A percentile compares a stretch with the other conserved stretches of the same genome.
phyloP scores from a whole-genome alignment of 2,797 vertebrate genomes.

The Catharus ustulatus region DNA sequence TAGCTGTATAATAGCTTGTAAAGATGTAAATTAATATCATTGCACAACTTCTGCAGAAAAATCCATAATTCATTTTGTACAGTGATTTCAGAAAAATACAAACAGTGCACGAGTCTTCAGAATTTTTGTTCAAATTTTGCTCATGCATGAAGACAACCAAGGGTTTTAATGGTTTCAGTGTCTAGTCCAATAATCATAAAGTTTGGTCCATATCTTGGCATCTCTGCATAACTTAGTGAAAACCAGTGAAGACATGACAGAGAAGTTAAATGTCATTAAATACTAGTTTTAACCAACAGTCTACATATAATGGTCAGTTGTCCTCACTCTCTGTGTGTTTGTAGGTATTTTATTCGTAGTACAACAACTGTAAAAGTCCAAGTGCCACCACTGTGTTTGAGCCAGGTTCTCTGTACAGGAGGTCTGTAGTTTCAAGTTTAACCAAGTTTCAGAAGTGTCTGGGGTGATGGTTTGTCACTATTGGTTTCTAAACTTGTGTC shows the following conservation, averaged over 20 bases:
- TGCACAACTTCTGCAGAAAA: not conserved
- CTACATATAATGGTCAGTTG: not conserved
- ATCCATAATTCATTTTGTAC: not conserved
- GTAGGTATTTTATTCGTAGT: not conserved
- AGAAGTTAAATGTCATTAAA: not conserved
- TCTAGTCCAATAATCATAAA: not conserved
- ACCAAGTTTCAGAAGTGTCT: constrained; percentile 44
- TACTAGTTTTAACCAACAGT: not conserved
- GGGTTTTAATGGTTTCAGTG: not conserved
- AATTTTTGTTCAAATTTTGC: not conserved
- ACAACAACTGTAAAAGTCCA: not conserved
- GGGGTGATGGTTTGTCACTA: constrained; percentile 32
- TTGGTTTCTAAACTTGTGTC: not conserved
- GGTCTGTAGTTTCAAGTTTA: constrained; percentile 22
- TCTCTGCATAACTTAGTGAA: not conserved
- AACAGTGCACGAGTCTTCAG: not conserved
- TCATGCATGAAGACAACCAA: rapidly evolving
- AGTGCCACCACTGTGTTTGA: constrained; percentile 30
- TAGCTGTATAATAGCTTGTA: not conserved
- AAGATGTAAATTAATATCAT: not conserved
- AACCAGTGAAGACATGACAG: not conserved
- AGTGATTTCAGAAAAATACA: not conserved
- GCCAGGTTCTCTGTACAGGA: constrained; percentile 2
- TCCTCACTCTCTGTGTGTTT: not conserved
- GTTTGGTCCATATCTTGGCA: not conserved